Evolutionary conservation across 2,113 vertebrate genomes (phyloP).

Genomic region (Melanerpes formicivorus): DNA sequence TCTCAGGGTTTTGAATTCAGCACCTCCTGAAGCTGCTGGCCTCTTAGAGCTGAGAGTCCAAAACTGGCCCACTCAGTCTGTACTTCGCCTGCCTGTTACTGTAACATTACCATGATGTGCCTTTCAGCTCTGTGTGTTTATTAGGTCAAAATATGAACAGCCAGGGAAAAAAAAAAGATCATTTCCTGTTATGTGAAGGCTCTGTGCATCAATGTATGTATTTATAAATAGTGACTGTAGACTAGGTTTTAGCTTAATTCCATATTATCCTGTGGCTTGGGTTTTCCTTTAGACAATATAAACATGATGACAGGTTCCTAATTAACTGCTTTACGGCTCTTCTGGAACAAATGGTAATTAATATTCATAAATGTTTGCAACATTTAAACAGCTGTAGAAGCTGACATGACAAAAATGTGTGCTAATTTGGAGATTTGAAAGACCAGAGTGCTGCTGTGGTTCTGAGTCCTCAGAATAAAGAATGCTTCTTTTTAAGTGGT

Average conservation of each 20-base stretch:
- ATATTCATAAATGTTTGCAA: constrained; percentile 71
- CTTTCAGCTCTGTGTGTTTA: neutral
- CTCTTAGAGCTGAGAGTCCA: neutral
- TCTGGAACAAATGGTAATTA: constrained; percentile 74
- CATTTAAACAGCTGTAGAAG: constrained; percentile 54
- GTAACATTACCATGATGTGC: neutral
- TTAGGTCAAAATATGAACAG: constrained; percentile 19
- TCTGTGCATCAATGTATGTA: neutral
- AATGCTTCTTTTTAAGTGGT: neutral
- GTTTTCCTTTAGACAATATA: constrained; percentile 71
- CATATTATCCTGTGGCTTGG: constrained; percentile 49
- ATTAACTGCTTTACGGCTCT: constrained; percentile 72
- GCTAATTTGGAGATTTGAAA: constrained; percentile 20
- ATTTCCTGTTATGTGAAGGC: neutral
- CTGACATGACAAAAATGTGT: constrained; percentile 40
- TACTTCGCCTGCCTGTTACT: neutral
- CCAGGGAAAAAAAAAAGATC: neutral
- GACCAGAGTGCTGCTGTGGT: neutral
- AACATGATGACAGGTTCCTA: constrained; percentile 71
- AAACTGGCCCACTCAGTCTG: constrained; percentile 4
- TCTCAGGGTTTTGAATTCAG: neutral
- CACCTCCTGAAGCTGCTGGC: neutral
- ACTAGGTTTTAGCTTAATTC: constrained; percentile 57
- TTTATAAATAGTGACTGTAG: constrained; percentile 8
- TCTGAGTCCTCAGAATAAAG: neutral